Conservation (phyloP, 2,888 invertebrate species). For the Sialis lutaria region DNA sequence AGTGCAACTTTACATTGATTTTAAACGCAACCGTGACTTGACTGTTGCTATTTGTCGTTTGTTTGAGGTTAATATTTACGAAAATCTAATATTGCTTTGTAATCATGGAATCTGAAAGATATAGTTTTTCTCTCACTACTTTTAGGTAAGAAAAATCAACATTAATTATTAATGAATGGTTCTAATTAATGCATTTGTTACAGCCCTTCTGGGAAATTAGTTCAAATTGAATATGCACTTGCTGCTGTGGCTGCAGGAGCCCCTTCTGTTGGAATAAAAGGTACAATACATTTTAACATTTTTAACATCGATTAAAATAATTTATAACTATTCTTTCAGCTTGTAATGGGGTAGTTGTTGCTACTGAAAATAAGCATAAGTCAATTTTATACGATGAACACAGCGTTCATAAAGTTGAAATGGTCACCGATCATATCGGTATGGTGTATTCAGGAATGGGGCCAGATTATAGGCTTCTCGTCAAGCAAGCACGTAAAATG, state of each 20-base stretch:
- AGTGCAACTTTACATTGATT: no score
- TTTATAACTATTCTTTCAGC: conserved; percentile 36
- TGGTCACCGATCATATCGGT: conserved; percentile 87
- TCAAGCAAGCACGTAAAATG: conserved; percentile 84
- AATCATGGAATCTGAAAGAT: conserved; percentile 82
- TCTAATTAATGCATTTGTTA: conserved; percentile 16
- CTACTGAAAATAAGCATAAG: conserved; percentile 97
- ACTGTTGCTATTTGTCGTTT: no score
- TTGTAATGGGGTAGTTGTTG: conserved; percentile 93
- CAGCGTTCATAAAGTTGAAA: conserved; percentile 91
- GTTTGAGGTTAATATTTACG: background rate
- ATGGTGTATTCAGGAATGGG: conserved; percentile 98
- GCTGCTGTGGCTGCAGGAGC: conserved; percentile 98
- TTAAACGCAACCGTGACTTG: no score
- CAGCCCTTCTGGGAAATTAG: conserved; percentile 97
- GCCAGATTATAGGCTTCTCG: conserved; percentile 76
- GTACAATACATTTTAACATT: conserved; percentile 26
- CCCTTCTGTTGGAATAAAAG: conserved; percentile 96
- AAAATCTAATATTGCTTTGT: background rate
- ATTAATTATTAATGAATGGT: background rate
- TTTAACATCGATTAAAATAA: conserved; percentile 1
- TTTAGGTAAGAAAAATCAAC: conserved; percentile 40
- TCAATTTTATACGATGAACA: conserved; percentile 93
- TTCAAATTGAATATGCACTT: conserved; percentile 98
- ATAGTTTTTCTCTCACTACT: conserved; percentile 89